Evolutionary conservation across 2,113 vertebrate species (phyloP), one percentile per base, ranked within the genome.

Genomic region (Dicaeum eximium): DNA sequence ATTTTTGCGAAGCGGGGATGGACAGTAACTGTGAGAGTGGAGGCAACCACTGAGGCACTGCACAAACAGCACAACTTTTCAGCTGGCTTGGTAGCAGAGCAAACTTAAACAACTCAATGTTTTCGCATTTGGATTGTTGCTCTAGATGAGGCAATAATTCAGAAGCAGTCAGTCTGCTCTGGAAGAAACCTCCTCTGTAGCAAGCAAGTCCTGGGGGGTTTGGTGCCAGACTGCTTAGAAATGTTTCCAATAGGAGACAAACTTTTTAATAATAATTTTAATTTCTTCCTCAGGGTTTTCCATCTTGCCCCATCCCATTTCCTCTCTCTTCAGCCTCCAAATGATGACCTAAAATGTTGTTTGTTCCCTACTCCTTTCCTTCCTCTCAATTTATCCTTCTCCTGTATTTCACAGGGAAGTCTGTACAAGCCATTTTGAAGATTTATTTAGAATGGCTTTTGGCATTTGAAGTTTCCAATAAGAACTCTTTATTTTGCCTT

Each of bases 211-310:
- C 62, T 79, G 58, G 27, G 53, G 80, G 48, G 7, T 69, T 90
- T 91, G 48, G 67, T 94, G 66, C 92, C 80, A 82, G 70, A 70
- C 71, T 38, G 38, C 77, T 95, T 37, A 81, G 78, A 85, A 86
- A 72, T 35, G 47, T 90, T 97, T 94, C 89, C 82, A 92, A 64
- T 61, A 66, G 66, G 66, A 90, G 53, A 71, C 57, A 91, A 96
- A 80, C 69, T 67, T 90, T 87, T 94, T 38, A 95, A 80, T 91
- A 94, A 88, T 70, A 20, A 38, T 81, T 89, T 54, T 31, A 61
- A 75, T 91, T 90, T 80, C 38, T 86, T 86, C 71, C 56, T 73
- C 31, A 70, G 60, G 47, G 73, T 92, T 88, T 87, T 92, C 62
- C 77, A 47, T 88, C 42, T 86, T 94, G 33, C 60, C 18, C 45